Base-by-base conservation (phyloP, 2,113 vertebrate genomes). In the Salvelinus alpinus region DNA sequence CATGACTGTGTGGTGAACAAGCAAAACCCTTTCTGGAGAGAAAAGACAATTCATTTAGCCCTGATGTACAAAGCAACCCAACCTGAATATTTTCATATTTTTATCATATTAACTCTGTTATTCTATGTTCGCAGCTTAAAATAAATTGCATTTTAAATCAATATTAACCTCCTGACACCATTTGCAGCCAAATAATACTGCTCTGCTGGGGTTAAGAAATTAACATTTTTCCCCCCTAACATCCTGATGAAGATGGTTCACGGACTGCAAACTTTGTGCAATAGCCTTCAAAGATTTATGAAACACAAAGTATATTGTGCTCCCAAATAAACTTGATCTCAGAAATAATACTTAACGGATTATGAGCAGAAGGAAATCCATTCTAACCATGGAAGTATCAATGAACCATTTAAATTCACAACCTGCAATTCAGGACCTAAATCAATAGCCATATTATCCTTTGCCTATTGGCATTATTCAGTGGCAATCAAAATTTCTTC, bases 131-230 rank as follows among this genome's bases (percentile, higher is more conserved):
- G 78, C 34, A 78, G 73, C 74, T 83, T 81, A 78, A 54, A 91
- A 90, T 91, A 73, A 92, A 90, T 92, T 86, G 86, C 87, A 87
- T 77, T 88, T 89, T 91, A 91, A 91, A 92, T 87, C 78, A 81
- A 85, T 78, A 85, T 91, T 92, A 92, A 90, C 84, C 85, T 87
- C 73, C 62, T 59, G 84, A 86, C 86, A 88, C 75, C 73, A 78
- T 88, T 90, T 85, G 74, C 77, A 82, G 69, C 74, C 16, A 81
- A 90, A 81, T 76, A 80, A 86, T 78, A 83, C 27, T 72, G 71
- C 44, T 9, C 59, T 67, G 73, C 27, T 68, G 64, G 38, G 71
- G 59, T 54, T 64, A 25, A 64, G 8, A 80, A 82, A 77, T 78
- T 69, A 38, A 74, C 76, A 51, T 62, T 77, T 9, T 13, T 3